These are phyloP conservation scores for Phaonia tiefii DNA, from an alignment of 2,888 invertebrate genomes.

Conservation along the genomic window DNA sequence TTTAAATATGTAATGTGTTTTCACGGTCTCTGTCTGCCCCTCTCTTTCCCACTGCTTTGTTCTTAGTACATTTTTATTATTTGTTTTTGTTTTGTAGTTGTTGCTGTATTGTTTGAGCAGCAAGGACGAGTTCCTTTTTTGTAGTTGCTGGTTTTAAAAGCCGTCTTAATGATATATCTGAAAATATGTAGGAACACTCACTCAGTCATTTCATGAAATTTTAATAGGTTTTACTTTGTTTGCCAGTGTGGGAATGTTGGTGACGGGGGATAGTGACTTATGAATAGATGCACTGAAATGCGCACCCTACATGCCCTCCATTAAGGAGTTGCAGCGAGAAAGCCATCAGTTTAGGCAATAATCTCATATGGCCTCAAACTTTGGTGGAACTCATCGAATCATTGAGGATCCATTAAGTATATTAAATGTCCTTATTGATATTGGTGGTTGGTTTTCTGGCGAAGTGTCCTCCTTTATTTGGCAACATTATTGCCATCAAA, in stretches of 20 bases:
- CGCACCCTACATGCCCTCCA: background rate
- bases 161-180: conserved; percentile 56
- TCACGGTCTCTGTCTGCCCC: too few relatives aligned
- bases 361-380: background rate
- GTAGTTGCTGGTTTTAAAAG: conserved; percentile 60
- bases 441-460: conserved; percentile 29
- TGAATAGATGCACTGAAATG: background rate
- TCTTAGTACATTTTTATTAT: background rate
- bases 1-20: conserved; percentile 53
- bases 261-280: background rate
- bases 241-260: background rate
- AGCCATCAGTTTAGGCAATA: too few relatives aligned
- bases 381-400: conserved; percentile 10
- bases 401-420: conserved; percentile 65
- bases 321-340: too few relatives aligned
- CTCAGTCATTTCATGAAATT: conserved; percentile 42
- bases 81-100: conserved; percentile 32
- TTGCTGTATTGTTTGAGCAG: background rate
- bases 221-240: conserved; percentile 61
- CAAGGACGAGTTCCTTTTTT: conserved; percentile 41
- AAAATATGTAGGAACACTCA: conserved; percentile 51
- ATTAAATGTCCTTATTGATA: conserved; percentile 59
- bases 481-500: conserved; percentile 64
- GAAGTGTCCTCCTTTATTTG: conserved; percentile 35
- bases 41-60: background rate